Evolutionary conservation across 2,113 vertebrate genomes (phyloP).

Genomic region (Raja brachyura): DNA sequence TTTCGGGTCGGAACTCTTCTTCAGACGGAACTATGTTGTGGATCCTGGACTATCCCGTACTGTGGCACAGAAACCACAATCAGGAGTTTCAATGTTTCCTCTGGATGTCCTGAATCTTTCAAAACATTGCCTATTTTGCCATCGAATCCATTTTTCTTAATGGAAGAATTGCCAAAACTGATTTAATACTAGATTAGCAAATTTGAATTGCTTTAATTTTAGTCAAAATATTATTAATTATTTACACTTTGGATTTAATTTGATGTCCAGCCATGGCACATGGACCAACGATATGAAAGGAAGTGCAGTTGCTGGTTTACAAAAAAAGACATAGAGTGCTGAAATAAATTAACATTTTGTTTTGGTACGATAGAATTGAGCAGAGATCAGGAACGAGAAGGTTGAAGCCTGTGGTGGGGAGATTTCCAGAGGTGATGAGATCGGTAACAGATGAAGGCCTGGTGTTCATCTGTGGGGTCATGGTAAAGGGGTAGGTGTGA

Average conservation of each 20-base stretch:
- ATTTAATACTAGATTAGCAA: not conserved
- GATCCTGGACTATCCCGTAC: not conserved
- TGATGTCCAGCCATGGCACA: not conserved
- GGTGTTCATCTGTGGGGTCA: too few species aligned
- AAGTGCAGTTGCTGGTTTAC: too few species aligned
- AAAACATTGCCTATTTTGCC: not conserved
- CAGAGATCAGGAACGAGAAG: too few species aligned
- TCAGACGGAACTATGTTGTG: not conserved
- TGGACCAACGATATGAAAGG: not conserved
- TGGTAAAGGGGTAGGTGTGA: too few species aligned
- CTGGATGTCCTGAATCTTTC: not conserved
- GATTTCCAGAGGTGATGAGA: too few species aligned
- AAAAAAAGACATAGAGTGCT: too few species aligned
- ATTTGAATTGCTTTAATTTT: not conserved
- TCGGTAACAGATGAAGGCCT: too few species aligned
- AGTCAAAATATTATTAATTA: not conserved
- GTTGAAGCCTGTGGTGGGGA: too few species aligned
- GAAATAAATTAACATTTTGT: too few species aligned
- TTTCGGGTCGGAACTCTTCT: too few species aligned
- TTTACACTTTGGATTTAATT: not conserved
- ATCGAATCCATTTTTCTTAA: too few species aligned
- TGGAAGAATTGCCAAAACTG: not conserved
- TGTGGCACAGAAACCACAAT: not conserved
- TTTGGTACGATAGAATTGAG: too few species aligned
- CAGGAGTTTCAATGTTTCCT: not conserved